Evolutionary conservation across 2,888 invertebrate genomes (phyloP).

Genomic region (Lithophane ornitopus): DNA sequence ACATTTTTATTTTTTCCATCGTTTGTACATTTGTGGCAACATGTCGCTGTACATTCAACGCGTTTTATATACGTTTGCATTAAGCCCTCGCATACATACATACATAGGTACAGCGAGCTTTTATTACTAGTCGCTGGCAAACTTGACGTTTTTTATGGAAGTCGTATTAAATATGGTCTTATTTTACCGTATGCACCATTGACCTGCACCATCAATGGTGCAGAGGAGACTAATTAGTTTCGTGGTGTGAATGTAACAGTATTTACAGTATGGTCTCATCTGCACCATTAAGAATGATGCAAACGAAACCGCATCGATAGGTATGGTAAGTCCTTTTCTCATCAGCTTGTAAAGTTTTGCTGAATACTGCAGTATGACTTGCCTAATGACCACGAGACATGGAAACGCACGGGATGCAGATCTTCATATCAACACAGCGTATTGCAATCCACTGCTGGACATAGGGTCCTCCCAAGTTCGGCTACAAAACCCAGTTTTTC

Average conservation of each 20-base stretch:
- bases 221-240: too few species aligned
- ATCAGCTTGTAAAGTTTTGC: conserved; percentile 1
- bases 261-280: too few species aligned
- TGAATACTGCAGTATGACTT: neutral
- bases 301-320: too few species aligned
- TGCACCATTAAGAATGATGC: too few species aligned
- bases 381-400: neutral
- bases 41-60: conserved; percentile 69
- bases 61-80: conserved; percentile 69
- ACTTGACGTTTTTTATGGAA: conserved; percentile 28
- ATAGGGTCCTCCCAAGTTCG: neutral
- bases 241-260: too few species aligned
- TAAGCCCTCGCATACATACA: conserved; percentile 46
- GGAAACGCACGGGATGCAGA: neutral
- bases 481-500: neutral
- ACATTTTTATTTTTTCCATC: conserved; percentile 70
- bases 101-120: conserved; percentile 3
- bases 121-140: conserved; percentile 34
- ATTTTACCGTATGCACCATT: conserved; percentile 1
- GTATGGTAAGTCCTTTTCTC: neutral
- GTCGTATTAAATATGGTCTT: conserved; percentile 22
- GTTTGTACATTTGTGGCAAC: conserved; percentile 71
- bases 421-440: neutral
- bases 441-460: too few species aligned
- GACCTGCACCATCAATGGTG: too few species aligned